Base-by-base conservation (phyloP, 2,888 invertebrate genomes). In the Netelia melanura region DNA sequence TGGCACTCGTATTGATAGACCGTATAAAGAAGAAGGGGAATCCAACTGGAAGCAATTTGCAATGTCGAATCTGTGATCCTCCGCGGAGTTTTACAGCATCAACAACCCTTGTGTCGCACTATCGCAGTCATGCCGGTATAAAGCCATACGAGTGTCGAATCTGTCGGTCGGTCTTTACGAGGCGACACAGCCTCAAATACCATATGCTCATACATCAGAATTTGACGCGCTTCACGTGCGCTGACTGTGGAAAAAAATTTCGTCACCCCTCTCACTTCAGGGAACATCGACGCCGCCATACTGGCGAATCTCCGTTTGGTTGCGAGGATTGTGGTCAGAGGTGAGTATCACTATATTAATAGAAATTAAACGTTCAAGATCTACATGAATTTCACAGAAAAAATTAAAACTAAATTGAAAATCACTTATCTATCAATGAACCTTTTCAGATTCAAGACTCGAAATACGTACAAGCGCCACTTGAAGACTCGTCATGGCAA, bases 121-220 rank as follows among this genome's bases (percentile, higher is more conserved):
- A 95, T 89, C 93, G 95, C 48, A 95, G 95, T 89, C 95, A 95
- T 90, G 95, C 95, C 92, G 95, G 95, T 56, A 95, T 96, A 87
- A 95, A 95, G 89, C 95, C 95, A 1, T 95, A 95, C 88, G 94
- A 95, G 84, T 96, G 95, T 91, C 93, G 94, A 71, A 94, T 95
- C 76, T 95, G 95, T 87, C 94, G 94, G 77, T 94, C 95, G 3
- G 95, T 95, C 54, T 95, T 95, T 89, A 95, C 95, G 1, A 92
- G 95, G 44, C 94, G 95, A 81, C 95, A 96, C 91, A 95, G 95
- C 82, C 94, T 95, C 44, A 95, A 96, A 89, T 96, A 96, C 91
- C 95, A 96, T 89, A 95, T 95, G 95, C 91, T 95, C 83, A 96
- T 96, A 86, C 95, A 95, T 90, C 94, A 95, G 88, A 95, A 95